Evolutionary conservation across 1,140 invertebrate genomes (phyloP).

Genomic region (Trichonephila clavata): DNA sequence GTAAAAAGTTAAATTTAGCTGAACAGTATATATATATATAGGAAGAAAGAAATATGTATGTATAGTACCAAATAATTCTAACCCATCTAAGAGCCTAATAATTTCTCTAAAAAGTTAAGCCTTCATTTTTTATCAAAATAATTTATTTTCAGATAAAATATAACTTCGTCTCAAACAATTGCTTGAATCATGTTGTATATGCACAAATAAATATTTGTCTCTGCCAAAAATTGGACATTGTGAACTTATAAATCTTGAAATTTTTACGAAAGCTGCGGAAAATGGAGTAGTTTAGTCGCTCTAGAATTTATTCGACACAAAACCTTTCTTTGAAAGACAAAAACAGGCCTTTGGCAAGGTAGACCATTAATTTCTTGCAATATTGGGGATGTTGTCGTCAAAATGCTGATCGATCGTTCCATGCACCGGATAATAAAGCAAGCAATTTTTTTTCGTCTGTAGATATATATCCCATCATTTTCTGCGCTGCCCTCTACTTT

Average conservation of each 20-base stretch:
- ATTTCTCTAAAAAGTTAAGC: no score
- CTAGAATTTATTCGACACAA: not conserved
- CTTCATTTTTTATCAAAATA: no score
- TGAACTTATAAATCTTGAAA: not conserved
- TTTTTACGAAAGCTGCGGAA: not conserved
- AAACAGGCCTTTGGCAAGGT: not conserved
- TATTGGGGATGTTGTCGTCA: constrained; percentile 66
- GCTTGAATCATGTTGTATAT: not conserved
- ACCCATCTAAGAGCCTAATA: no score
- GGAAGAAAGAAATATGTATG: no score
- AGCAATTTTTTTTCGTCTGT: constrained; percentile 48
- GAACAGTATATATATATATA: no score
- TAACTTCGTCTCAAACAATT: not conserved
- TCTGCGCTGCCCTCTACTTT: not conserved
- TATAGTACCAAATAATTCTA: no score
- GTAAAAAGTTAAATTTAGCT: no score
- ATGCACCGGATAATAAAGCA: constrained; percentile 64
- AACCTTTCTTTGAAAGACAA: constrained; percentile 22
- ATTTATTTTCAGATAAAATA: no score
- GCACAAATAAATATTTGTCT: not conserved
- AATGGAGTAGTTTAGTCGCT: constrained; percentile 1
- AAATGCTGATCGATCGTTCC: constrained; percentile 65
- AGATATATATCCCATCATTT: constrained; percentile 73
- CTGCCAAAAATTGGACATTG: not conserved
- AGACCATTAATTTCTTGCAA: constrained; percentile 67